Conservation (phyloP, 2,113 vertebrate species). For the Craseonycteris thonglongyai region DNA sequence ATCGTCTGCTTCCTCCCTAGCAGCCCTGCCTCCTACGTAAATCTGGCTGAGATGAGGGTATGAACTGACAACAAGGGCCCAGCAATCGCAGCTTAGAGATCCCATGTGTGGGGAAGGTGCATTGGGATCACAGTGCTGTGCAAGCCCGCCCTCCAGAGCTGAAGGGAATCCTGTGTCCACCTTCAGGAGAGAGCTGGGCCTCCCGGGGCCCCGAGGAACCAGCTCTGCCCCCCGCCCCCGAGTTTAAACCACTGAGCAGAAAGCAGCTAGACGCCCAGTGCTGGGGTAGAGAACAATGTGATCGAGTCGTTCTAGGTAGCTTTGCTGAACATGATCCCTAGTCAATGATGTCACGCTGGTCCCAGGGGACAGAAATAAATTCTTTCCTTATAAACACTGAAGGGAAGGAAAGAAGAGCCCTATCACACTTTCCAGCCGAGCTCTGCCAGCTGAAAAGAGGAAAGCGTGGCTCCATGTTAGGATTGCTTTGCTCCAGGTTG, state of each 20-base stretch:
- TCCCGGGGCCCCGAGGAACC: background rate
- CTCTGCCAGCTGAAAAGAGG: background rate
- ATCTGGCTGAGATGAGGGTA: accelerated
- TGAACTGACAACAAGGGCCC: background rate
- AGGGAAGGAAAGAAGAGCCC: background rate
- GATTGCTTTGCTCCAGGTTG: background rate
- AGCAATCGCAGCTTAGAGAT: accelerated
- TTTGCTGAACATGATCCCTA: accelerated
- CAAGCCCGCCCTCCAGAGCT: accelerated
- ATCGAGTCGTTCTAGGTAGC: accelerated
- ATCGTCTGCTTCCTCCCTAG: background rate
- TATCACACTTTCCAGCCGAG: background rate
- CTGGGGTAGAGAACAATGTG: background rate
- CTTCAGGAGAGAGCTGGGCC: background rate
- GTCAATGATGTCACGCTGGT: background rate
- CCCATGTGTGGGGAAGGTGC: accelerated
- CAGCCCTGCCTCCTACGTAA: accelerated
- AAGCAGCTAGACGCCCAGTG: accelerated
- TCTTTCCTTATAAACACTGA: background rate
- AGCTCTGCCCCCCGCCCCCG: background rate
- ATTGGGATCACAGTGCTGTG: accelerated
- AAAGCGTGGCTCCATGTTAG: background rate
- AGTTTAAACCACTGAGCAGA: background rate
- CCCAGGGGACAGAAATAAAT: background rate
- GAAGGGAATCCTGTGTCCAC: background rate